A percentile compares a stretch with the other conserved stretches of the same genome.
Evolutionary conservation across 35 echinoderm and acorn worm genomes (phyloP).

Genomic region (Hemicentrotus pulcherrimus): DNA sequence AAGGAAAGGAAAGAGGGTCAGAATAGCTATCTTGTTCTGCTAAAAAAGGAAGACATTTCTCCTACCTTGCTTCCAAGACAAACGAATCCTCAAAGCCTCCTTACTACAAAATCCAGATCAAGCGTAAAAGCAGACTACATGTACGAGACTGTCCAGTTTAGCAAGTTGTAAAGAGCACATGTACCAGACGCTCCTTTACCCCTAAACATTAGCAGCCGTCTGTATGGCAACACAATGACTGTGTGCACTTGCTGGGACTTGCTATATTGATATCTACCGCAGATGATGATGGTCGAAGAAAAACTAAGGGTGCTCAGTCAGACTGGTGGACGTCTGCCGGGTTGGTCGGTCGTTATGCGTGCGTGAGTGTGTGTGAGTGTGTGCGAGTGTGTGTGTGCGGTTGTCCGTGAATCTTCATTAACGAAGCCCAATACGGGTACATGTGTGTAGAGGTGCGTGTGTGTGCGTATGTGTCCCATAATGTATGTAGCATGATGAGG

Average conservation of each 20-base stretch:
- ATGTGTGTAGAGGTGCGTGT: background rate
- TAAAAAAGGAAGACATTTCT: background rate
- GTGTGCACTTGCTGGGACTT: background rate
- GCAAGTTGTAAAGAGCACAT: background rate
- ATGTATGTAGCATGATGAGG: background rate
- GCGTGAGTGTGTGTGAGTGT: background rate
- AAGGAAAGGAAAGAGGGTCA: background rate
- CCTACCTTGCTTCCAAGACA: background rate
- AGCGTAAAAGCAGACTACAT: background rate
- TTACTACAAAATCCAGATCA: background rate
- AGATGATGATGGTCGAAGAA: background rate
- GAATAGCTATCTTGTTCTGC: background rate
- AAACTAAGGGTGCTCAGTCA: background rate
- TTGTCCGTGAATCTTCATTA: conserved; percentile 7
- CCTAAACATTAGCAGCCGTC: background rate
- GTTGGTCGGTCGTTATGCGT: background rate
- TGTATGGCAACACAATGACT: background rate
- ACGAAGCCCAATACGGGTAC: background rate
- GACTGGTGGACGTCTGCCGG: background rate
- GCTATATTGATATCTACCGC: background rate
- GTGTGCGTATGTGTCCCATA: background rate
- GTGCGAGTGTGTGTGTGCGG: background rate
- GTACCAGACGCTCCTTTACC: background rate
- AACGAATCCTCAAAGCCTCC: background rate
- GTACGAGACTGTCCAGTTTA: background rate